Percentiles rank a stretch among this genome's conserved stretches.
These are phyloP conservation scores for Scolopax rusticola DNA, from an alignment of 2,797 vertebrate genomes.

Conservation along the genomic window DNA sequence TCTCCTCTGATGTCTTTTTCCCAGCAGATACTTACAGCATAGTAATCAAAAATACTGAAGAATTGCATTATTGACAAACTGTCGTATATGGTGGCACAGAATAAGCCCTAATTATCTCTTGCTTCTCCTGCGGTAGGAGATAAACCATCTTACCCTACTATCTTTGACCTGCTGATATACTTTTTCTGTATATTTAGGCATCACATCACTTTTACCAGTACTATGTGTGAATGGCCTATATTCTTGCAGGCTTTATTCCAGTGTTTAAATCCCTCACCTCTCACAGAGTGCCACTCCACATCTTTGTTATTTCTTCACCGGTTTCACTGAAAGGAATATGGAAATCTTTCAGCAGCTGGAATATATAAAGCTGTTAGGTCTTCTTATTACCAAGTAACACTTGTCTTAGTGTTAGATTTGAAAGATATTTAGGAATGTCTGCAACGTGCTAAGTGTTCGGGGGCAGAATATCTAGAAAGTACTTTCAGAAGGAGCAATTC, in stretches of 20 bases:
- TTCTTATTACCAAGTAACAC: neutral
- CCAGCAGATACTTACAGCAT: neutral
- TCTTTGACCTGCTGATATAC: neutral
- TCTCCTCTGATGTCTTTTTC: neutral
- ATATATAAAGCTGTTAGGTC: neutral
- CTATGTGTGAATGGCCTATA: neutral
- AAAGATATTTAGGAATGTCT: neutral
- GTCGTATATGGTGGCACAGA: neutral
- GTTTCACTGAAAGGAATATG: neutral
- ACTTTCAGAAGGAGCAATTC: neutral
- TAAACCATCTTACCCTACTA: neutral
- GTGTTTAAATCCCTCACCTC: neutral
- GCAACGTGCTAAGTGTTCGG: fast-evolving
- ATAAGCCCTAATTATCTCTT: neutral
- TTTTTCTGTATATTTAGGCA: neutral
- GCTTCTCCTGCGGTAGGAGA: neutral
- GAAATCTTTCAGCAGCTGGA: neutral
- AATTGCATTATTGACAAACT: neutral
- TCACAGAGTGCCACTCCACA: too few species aligned
- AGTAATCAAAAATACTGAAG: neutral
- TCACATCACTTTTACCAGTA: neutral
- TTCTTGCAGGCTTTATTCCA: neutral
- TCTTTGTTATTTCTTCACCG: neutral
- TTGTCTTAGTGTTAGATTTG: neutral
- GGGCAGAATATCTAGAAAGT: neutral